Evolutionary conservation across 92 coral and sea anemone species (phyloP), one percentile per base, ranked within the genome.

Genomic region (Parazoanthus darwini): DNA sequence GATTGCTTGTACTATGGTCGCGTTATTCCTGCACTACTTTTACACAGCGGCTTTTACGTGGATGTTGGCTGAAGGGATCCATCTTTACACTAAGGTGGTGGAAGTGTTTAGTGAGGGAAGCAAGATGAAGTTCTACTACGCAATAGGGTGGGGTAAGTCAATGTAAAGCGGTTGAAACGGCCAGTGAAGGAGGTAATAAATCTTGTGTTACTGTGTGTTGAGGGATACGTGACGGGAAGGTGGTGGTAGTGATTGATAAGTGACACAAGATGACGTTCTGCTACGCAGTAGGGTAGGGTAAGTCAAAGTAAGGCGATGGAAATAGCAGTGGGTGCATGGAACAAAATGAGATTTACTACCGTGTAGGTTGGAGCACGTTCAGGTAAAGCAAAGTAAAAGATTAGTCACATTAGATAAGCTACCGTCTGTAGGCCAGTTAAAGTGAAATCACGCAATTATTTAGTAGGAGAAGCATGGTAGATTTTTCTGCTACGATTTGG

Each of bases 1-100:
- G 98, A 92, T 94, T 78, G 98, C 96, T 20, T 96, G 98, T 70
- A 93, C 94, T 76, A 87, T 91, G 58, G 96, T 93, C 11, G 98
- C 98, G 50, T 80, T 96, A 83, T 86, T 90, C 83, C 93, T 96
- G 86, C 98, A 96, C 88, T 96, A 96, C 77, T 89, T 96, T 48
- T 96, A 96, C 94, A 95, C 93, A 90, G 98, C 98, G 72, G 96
- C 98, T 2, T 93, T 96, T 65, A 91, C 95, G 3, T 96, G 98
- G 98, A 96, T 96, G 98, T 82, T 93, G 33, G 93, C 94, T 37
- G 98, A 96, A 77, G 98, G 98, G 67, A 81, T 96, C 89, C 98
- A 96, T 93, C 92, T 96, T 16, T 96, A 96, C 86, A 93, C 96
- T 54, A 96, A 96, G 85, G 98, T 96, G 46, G 98, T 96, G 63